These are phyloP conservation scores for Frieseomelitta varia DNA, from an alignment of 1,140 invertebrate genomes.

Conservation along the genomic window DNA sequence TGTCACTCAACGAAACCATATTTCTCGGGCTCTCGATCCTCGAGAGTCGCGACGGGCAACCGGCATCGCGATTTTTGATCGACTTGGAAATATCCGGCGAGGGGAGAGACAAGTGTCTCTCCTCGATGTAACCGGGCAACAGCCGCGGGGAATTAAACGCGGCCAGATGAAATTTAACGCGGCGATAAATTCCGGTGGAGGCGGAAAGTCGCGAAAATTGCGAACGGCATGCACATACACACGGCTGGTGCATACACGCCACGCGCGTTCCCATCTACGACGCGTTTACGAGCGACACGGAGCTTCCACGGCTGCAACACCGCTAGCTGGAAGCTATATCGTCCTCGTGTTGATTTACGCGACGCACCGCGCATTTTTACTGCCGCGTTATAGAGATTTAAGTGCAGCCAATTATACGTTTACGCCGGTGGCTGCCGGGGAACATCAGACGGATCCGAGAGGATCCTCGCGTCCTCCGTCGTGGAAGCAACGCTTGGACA, in stretches of 20 bases:
- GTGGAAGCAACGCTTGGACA: conserved; percentile 30
- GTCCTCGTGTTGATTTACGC: conserved; percentile 79
- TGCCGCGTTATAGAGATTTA: conserved; percentile 80
- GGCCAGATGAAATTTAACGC: conserved; percentile 25
- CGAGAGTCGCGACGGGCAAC: background rate
- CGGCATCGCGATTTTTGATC: background rate
- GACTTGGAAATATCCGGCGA: background rate
- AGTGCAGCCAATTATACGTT: conserved; percentile 81
- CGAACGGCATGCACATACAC: background rate
- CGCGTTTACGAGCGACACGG: conserved; percentile 58
- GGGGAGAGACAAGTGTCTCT: conserved; percentile 6
- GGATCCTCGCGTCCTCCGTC: background rate
- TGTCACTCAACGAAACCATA: background rate
- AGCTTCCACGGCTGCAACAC: background rate
- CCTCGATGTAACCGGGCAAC: too few species aligned
- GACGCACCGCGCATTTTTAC: conserved; percentile 77
- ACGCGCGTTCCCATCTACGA: conserved; percentile 48
- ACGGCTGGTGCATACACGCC: conserved; percentile 41
- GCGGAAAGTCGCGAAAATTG: conserved; percentile 60
- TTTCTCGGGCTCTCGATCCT: background rate
- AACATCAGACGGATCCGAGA: background rate
- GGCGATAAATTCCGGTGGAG: conserved; percentile 29
- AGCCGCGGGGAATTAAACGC: conserved; percentile 1
- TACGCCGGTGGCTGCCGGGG: conserved; percentile 60
- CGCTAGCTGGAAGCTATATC: conserved; percentile 68